Evolutionary conservation across 1,140 invertebrate genomes (phyloP).

Genomic region (Sitobion miscanthi): DNA sequence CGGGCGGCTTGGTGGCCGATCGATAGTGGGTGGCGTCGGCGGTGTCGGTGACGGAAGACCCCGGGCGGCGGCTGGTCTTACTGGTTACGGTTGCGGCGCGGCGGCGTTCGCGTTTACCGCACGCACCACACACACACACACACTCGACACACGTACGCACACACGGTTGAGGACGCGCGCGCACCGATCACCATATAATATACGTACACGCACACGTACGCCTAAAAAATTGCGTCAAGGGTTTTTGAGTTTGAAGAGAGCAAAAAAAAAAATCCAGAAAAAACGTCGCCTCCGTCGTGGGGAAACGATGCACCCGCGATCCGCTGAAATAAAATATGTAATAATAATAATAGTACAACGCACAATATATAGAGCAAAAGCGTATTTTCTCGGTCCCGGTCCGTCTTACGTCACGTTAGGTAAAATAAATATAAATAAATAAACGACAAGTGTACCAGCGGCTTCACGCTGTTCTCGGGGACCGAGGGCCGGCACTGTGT

Average conservation of each 20-base stretch:
- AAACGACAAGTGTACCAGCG: background rate
- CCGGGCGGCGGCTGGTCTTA: background rate
- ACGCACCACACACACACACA: background rate
- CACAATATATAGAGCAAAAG: background rate
- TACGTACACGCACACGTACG: background rate
- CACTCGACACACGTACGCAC: background rate
- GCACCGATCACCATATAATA: too few relatives aligned
- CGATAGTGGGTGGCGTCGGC: conserved; percentile 28
- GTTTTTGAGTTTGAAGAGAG: background rate
- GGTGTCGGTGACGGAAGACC: conserved; percentile 13
- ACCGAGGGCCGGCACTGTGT: background rate
- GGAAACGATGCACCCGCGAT: background rate
- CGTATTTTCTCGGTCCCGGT: background rate
- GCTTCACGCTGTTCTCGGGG: background rate
- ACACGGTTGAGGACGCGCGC: background rate
- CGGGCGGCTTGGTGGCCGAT: conserved; percentile 25
- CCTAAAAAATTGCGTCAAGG: background rate
- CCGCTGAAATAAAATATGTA: background rate
- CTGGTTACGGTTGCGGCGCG: background rate
- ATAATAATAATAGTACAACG: background rate
- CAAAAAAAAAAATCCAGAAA: background rate
- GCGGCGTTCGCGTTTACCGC: background rate
- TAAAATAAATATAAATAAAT: conserved; percentile 20
- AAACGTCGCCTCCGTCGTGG: background rate
- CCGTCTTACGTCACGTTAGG: conserved; percentile 9